Conservation (phyloP, 2,888 invertebrate species). For the Ophioninae sp. region DNA sequence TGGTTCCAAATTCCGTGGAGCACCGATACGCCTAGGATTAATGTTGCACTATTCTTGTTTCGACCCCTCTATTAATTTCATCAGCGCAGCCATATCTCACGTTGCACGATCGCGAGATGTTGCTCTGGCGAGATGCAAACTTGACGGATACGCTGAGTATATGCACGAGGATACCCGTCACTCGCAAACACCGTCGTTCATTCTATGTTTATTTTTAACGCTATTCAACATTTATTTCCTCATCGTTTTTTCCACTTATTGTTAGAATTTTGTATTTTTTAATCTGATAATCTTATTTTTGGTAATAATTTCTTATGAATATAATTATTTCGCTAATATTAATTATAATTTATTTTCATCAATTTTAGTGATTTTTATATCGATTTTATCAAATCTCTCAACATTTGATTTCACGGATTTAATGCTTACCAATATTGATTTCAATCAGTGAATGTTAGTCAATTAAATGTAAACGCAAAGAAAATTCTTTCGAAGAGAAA, state of each 20-base stretch:
- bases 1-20: constrained; percentile 66
- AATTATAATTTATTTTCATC: background rate
- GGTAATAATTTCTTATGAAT: background rate
- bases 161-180: constrained; percentile 45
- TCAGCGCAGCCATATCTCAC: constrained; percentile 77
- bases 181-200: constrained; percentile 34
- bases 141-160: constrained; percentile 33
- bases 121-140: constrained; percentile 34
- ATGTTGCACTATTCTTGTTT: constrained; percentile 74
- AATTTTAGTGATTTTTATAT: background rate
- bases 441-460: background rate
- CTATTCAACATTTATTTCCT: background rate
- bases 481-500: background rate
- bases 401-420: background rate
- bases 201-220: background rate
- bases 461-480: background rate
- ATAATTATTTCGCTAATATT: background rate
- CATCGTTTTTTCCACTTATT: background rate
- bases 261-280: background rate
- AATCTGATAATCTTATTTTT: background rate
- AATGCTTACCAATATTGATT: background rate
- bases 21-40: constrained; percentile 77
- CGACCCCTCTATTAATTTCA: constrained; percentile 77
- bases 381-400: background rate
- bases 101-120: constrained; percentile 65